Percentiles rank a stretch among this genome's conserved stretches.
phyloP scores from a whole-genome alignment of 2,888 invertebrate genomes.

The Thereva nobilitata region DNA sequence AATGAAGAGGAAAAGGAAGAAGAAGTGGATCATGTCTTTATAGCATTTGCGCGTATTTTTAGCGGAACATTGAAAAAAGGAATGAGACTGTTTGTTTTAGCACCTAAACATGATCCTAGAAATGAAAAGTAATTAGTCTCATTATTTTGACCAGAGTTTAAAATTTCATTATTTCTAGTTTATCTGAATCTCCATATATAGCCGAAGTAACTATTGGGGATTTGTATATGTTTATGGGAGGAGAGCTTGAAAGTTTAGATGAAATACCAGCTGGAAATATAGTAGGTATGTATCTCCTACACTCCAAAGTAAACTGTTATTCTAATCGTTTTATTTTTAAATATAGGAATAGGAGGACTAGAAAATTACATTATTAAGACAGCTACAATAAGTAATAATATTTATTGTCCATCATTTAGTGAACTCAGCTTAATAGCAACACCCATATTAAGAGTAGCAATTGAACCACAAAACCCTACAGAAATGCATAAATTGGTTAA shows the following conservation, averaged over 20 bases:
- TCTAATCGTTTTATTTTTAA: neutral
- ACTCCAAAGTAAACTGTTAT: conserved; percentile 1
- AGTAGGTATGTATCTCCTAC: conserved; percentile 63
- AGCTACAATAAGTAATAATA: conserved; percentile 81
- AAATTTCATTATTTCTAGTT: conserved; percentile 48
- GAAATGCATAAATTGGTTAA: conserved; percentile 76
- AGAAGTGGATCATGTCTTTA: conserved; percentile 65
- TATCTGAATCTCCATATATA: conserved; percentile 53
- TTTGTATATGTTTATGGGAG: conserved; percentile 90
- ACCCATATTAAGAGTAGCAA: conserved; percentile 91
- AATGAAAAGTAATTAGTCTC: conserved; percentile 56
- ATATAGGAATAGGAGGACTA: conserved; percentile 77
- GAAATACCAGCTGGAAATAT: conserved; percentile 89
- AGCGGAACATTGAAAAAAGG: conserved; percentile 82
- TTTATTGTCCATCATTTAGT: conserved; percentile 85
- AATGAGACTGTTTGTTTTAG: conserved; percentile 78
- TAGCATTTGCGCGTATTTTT: conserved; percentile 92
- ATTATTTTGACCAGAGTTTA: conserved; percentile 55
- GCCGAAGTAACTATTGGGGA: conserved; percentile 64
- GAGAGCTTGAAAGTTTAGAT: conserved; percentile 80
- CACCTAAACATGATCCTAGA: conserved; percentile 86
- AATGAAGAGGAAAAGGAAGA: conserved; percentile 46
- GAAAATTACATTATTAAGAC: conserved; percentile 85
- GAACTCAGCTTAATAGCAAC: conserved; percentile 76
- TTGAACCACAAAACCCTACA: conserved; percentile 81